Percentiles rank a stretch among this genome's conserved stretches.
Evolutionary conservation across 1,140 invertebrate genomes (phyloP).

Genomic region (Drosophila murphyi): DNA sequence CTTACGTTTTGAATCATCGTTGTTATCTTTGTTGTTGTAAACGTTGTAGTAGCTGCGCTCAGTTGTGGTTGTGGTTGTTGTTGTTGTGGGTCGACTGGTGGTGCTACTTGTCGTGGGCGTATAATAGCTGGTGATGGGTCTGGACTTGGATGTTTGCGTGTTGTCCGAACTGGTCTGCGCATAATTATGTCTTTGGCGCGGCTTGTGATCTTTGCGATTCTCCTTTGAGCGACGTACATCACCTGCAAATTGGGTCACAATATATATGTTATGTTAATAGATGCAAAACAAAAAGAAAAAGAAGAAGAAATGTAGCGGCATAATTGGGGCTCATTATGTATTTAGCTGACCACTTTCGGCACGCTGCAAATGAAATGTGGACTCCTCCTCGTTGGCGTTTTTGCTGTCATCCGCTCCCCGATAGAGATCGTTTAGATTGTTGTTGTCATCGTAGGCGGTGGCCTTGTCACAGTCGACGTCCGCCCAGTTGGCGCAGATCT

Average conservation of each 20-base stretch:
- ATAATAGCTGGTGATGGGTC: constrained; percentile 82
- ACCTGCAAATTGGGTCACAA: constrained; percentile 58
- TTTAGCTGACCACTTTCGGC: constrained; percentile 88
- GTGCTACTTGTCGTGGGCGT: constrained; percentile 67
- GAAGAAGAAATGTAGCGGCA: constrained; percentile 15
- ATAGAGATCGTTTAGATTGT: constrained; percentile 92
- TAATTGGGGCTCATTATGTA: constrained; percentile 28
- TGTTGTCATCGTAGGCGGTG: constrained; percentile 91
- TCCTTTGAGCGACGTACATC: constrained; percentile 80
- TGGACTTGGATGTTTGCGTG: constrained; percentile 62
- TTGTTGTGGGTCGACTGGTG: constrained; percentile 36
- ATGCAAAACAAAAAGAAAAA: background rate
- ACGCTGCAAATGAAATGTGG: constrained; percentile 90
- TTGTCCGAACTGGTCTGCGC: constrained; percentile 46
- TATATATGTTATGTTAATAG: constrained; percentile 1
- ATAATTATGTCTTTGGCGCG: constrained; percentile 71
- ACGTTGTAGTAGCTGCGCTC: constrained; percentile 68
- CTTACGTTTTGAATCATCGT: constrained; percentile 82
- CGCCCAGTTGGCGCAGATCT: constrained; percentile 95
- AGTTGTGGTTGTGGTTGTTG: constrained; percentile 55
- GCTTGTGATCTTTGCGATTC: constrained; percentile 73
- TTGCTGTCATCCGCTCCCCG: constrained; percentile 88
- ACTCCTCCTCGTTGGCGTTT: constrained; percentile 88
- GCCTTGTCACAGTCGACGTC: constrained; percentile 93
- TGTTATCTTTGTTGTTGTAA: constrained; percentile 62